Base-by-base conservation (phyloP, 1,140 invertebrate genomes). In the Vanessa tameamea region DNA sequence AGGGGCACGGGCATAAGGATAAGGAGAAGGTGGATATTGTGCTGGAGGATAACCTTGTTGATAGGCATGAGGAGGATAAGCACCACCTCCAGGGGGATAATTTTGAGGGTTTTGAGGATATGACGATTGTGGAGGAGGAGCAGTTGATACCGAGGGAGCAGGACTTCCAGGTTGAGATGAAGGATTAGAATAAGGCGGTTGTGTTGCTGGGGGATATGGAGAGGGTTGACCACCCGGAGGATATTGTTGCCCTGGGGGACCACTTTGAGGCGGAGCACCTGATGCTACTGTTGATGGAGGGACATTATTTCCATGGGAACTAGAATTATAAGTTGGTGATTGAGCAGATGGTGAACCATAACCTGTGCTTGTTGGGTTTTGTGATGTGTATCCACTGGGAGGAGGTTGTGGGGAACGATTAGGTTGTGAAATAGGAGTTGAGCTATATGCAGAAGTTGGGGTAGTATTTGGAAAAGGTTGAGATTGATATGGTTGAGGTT, bases 111-210 rank as follows among this genome's bases (percentile, higher is more conserved):
- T 91, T 76, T 91, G 87, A 20, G 86, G 81, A 78, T 91, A 91
- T 69, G 87, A 87, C 4, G 84, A 79, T 68, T 91, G 91, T 23
- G 90, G 87, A 15, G 89, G 89, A 16, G 89, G 88, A 53, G 92
- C 86, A 15, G 92, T 91, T 14, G 90, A 90, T 55, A 90, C 90
- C 66, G 89, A 89, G 2, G 90, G 91, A 13, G 91, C 87, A 9
- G 93, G 92, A 53, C 91, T 93, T 6, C 91, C 91, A 37, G 93
- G 92, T 69, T 93, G 92, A 9, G 93, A 93, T 14, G 93, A 93
- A 23, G 92, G 91, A 81, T 93, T 93, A n/a, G 93, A 92, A 79
- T 93, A 93, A 23, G 92, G 91, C 23, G 91, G 92, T 78, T 93
- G 93, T 65, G 84, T 81, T 14, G 88, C 83, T n/a, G 90, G 86